Base-by-base conservation (phyloP, 2,888 invertebrate species). In the Philopedon plagiatum region DNA sequence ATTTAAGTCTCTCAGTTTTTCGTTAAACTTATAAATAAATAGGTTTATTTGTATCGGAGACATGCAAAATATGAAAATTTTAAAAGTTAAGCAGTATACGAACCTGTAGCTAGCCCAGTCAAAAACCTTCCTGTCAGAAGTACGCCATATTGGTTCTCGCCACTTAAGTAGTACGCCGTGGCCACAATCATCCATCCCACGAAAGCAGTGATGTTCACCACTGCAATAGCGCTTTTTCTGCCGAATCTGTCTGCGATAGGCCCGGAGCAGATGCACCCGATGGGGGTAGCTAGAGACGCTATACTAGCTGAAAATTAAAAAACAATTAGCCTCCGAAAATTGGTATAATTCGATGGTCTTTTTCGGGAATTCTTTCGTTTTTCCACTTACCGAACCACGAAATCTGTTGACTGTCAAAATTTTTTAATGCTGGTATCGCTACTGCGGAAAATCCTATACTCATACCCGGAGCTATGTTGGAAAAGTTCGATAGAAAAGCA, bases 401-500 rank as follows among this genome's bases (percentile, higher is more conserved):
- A 1, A 86, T 86, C 80, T 89, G 85, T 39, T 80, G 76, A 56
- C 81, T 81, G 13, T 89, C 80, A 4, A 79, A 73, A 3, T 82
- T 78, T 51, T 77, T 80, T 37, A 88, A 78, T 9, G 85, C 82
- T 18, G 87, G 88, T 19, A 89, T 78, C 0, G 87, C 87, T 0
- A 89, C 86, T 0, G 89, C 89, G 13, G 89, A 89, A 80, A 88
- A 90, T 0, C 89, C 89, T 44, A 90, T 83, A 57, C 86, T 87
- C 88, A 89, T 89, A 2, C 89, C 88, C 1, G 89, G 89, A 0
- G 89, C 88, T 37, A 90, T 78, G 64, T 86, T 85, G 0, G 87
- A 85, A 39, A 87, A 82, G 73, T 88, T 88, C 0, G 87, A 86
- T 13, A 88, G 81, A 5, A 88, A 67, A 9, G 87, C 86, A 76